phyloP scores from a whole-genome alignment of 30 jellyfish, hydroid and myxozoan species.

The Sanderia malayensis region DNA sequence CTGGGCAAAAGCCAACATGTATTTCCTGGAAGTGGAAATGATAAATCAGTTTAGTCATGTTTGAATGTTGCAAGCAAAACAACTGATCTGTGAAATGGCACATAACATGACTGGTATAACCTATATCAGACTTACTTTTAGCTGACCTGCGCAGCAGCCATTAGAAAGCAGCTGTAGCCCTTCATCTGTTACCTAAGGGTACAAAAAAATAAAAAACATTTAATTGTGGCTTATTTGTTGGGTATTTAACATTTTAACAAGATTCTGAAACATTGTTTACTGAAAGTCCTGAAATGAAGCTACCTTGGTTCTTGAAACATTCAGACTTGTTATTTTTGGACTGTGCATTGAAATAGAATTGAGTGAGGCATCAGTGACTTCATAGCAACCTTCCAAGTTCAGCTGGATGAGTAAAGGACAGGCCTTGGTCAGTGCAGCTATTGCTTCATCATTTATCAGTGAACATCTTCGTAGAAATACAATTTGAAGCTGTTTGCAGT shows the following conservation, averaged over 20 bases:
- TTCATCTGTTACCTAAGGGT: conserved; percentile 43
- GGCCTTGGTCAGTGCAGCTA: conserved; percentile 15
- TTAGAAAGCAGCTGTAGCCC: conserved; percentile 46
- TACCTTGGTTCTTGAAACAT: conserved; percentile 62
- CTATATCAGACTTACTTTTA: conserved; percentile 50
- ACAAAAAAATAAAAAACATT: background rate
- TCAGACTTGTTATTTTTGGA: conserved; percentile 23
- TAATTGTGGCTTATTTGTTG: too few relatives aligned
- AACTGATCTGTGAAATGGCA: too few relatives aligned
- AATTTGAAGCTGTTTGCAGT: conserved; percentile 25
- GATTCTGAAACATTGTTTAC: too few relatives aligned
- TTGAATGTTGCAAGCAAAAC: too few relatives aligned
- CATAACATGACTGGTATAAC: too few relatives aligned
- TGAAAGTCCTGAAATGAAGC: background rate
- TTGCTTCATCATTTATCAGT: conserved; percentile 45
- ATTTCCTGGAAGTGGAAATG: conserved; percentile 29
- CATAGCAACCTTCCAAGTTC: conserved; percentile 44
- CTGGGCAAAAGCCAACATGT: conserved; percentile 51
- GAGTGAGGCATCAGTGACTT: conserved; percentile 37
- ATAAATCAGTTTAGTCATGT: too few relatives aligned
- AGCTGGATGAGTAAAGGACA: conserved; percentile 45
- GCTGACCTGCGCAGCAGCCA: conserved; percentile 38
- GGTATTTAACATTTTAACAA: too few relatives aligned
- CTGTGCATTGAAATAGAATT: conserved; percentile 5
- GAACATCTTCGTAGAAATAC: conserved; percentile 52